Evolutionary conservation across 2,113 vertebrate genomes (phyloP).

Genomic region (Percina caprodes): DNA sequence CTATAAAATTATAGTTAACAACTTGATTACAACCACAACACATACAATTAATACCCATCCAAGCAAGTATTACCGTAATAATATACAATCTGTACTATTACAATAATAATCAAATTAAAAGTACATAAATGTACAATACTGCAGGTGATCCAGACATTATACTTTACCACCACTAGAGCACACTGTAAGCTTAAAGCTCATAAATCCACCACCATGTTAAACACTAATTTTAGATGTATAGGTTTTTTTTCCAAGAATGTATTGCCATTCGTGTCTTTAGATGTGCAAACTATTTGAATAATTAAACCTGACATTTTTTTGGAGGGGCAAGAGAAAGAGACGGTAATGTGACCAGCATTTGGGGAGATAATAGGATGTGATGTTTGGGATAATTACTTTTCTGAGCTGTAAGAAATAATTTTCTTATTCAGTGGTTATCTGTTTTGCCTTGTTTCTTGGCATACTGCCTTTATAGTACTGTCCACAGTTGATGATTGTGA

Average conservation of each 20-base stretch:
- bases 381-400: constrained; percentile 26
- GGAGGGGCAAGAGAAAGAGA: neutral
- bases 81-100: neutral
- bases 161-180: constrained; percentile 66
- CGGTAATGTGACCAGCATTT: neutral
- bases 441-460: neutral
- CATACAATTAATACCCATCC: neutral
- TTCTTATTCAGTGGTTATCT: neutral
- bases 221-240: neutral
- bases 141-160: neutral
- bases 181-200: constrained; percentile 50
- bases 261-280: neutral
- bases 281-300: constrained; percentile 6
- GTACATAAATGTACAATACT: neutral
- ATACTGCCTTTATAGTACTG: neutral
- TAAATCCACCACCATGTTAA: constrained; percentile 10
- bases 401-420: neutral
- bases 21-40: neutral
- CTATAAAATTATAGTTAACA: neutral
- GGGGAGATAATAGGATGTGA: constrained; percentile 4
- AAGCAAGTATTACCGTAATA: neutral
- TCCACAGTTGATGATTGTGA: constrained; percentile 7
- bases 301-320: constrained; percentile 22
- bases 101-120: neutral
- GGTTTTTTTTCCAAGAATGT: neutral